Conservation (phyloP, 2,113 vertebrate species). For the Probosciger aterrimus region DNA sequence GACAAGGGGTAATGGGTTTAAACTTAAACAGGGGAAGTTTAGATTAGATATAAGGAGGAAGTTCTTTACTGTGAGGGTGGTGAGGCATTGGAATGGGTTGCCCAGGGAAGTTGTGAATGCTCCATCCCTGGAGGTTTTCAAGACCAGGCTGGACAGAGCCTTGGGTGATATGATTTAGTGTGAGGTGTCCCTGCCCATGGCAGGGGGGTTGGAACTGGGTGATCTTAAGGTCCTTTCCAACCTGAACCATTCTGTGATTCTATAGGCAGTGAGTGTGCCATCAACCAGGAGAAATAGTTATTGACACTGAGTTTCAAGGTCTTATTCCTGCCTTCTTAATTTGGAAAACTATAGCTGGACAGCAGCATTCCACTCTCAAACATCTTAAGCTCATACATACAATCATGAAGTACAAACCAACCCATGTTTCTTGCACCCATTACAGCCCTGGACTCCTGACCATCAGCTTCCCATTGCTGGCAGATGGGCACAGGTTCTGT, state of each 20-base stretch:
- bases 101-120: no score
- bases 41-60: no score
- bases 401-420: not conserved
- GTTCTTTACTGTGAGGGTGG: no score
- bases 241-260: not conserved
- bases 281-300: not conserved
- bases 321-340: not conserved
- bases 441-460: not conserved
- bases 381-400: not conserved
- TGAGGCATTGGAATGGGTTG: no score
- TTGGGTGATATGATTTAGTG: no score
- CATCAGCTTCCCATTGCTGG: rapidly evolving
- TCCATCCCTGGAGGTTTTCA: no score
- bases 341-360: not conserved
- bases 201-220: not conserved
- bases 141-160: no score
- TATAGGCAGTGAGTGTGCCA: not conserved
- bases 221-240: not conserved
- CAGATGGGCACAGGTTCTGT: not conserved
- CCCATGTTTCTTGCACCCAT: rapidly evolving
- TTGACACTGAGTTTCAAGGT: not conserved
- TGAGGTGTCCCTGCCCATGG: not conserved
- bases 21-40: no score
- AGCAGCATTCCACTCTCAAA: not conserved
- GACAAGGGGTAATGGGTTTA: no score